These are phyloP conservation scores for Manis crassicaudata DNA, from an alignment of 2,797 vertebrate species.

Conservation along the genomic window DNA sequence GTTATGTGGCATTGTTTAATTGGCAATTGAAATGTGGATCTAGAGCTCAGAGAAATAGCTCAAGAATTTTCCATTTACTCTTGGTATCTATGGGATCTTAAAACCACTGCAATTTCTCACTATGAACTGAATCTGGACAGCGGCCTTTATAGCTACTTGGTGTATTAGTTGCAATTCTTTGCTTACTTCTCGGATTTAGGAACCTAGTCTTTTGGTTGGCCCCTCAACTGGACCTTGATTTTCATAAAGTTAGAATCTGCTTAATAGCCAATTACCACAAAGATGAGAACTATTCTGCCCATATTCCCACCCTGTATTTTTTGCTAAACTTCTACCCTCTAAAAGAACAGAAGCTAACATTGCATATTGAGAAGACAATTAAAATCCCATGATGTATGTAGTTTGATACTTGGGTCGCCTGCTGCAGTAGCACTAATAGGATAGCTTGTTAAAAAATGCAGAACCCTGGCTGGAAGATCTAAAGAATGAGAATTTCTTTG, in stretches of 20 bases:
- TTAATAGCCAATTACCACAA: not conserved
- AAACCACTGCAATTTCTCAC: not conserved
- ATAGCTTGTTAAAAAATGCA: not conserved
- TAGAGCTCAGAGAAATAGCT: constrained; percentile 18
- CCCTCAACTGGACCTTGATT: not conserved
- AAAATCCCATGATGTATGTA: not conserved
- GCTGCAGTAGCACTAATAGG: not conserved
- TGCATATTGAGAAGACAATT: not conserved
- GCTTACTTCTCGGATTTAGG: not conserved
- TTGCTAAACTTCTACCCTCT: not conserved
- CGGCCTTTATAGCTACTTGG: not conserved
- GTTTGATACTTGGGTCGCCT: not conserved
- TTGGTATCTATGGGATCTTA: not conserved
- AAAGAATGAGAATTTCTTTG: not conserved
- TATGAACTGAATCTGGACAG: not conserved
- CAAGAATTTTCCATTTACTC: not conserved
- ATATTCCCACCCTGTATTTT: not conserved
- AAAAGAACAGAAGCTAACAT: not conserved
- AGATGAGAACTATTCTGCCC: not conserved
- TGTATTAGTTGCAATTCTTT: not conserved
- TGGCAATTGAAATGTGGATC: not conserved
- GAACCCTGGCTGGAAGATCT: not conserved
- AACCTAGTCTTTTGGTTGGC: not conserved
- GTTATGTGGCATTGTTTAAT: not conserved
- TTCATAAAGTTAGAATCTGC: not conserved